Evolutionary conservation across 2,113 vertebrate species (phyloP), one percentile per base, ranked within the genome.

Genomic region (Urocitellus parryii): DNA sequence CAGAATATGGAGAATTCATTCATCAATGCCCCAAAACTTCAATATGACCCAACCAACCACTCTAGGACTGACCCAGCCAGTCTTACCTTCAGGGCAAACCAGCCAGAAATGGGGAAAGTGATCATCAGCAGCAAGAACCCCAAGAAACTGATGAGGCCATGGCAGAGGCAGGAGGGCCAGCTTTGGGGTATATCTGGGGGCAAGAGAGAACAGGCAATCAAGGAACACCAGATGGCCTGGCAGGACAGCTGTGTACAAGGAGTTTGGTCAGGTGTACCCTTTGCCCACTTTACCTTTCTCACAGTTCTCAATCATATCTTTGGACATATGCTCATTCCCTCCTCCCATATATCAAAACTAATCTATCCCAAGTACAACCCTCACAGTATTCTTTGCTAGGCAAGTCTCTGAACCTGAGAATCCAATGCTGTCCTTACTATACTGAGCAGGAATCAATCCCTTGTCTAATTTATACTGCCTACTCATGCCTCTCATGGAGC

Each of bases 51-150:
- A 56, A 9, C 4, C 27, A 45, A 9, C 4, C 27, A 45, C 51
- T 12, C 25, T 10, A 5, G 76, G 24, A 39, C 48, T 73, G 37
- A 58, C 37, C 32, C 27, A 48, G 76, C 16, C 70, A 95, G 51
- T 18, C 90, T 96, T 98, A 99, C 99, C 98, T 99, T 99, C 73
- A 99, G 96, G 53, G 99, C 98, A 98, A 99, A 99, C 99, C 99
- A 99, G 81, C 98, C 99, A 0, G 99, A 98, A 97, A 99, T 85
- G 24, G 99, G 99, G 97, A 99, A 99, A 61, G 98, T 99, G 78
- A 99, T 8, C 34, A 99, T 24, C 39, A 99, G 98, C 96, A 98
- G 95, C 84, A 99, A 84, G 96, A 99, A 99, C 20, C 99, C 98
- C 56, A 99, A 96, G 58, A 97, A 98, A 51, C 98, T 99, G 97